Evolutionary conservation across 1,140 invertebrate species (phyloP).

Genomic region (Anastrepha ludens): DNA sequence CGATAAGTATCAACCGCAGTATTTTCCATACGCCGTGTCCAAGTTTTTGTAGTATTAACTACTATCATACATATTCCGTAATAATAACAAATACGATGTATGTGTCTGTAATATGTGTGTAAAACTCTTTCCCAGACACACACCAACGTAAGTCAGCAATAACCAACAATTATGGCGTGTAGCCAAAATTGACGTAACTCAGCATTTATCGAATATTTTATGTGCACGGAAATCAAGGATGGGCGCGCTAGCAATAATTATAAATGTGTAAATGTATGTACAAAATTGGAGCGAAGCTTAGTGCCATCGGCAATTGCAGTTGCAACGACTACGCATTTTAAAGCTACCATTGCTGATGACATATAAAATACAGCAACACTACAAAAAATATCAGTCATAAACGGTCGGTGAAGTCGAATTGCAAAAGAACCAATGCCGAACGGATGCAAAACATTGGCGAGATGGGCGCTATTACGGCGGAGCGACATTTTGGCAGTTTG

Average conservation of each 20-base stretch:
- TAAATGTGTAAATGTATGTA: background rate
- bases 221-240: background rate
- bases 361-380: background rate
- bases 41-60: too few species aligned
- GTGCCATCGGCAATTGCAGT: background rate
- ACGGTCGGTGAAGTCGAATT: background rate
- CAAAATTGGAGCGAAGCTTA: background rate
- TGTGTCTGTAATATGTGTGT: too few species aligned
- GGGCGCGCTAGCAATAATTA: background rate
- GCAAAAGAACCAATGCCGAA: background rate
- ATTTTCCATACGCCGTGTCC: too few species aligned
- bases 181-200: constrained; percentile 1
- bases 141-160: background rate
- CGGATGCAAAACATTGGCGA: background rate
- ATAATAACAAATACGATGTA: too few species aligned
- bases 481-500: background rate
- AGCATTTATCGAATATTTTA: background rate
- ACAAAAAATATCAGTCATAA: background rate
- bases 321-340: background rate
- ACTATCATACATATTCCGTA: too few species aligned
- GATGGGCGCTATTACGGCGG: background rate
- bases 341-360: background rate
- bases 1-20: too few species aligned
- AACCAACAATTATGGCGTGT: constrained; percentile 25
- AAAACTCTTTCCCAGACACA: too few species aligned